phyloP scores from a whole-genome alignment of 1,140 invertebrate species.

The Liolophura sinensis region DNA sequence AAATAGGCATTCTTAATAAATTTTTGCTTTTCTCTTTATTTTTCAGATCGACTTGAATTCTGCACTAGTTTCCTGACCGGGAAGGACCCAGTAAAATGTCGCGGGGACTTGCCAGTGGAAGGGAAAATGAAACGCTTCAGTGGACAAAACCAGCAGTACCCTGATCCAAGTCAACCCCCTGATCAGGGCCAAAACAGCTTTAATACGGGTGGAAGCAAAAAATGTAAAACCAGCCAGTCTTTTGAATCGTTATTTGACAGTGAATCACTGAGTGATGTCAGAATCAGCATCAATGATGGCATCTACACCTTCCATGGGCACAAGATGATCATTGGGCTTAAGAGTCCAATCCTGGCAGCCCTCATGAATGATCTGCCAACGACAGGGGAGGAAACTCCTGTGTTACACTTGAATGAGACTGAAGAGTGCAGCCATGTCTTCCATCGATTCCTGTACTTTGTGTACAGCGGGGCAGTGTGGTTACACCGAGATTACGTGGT shows the following conservation, averaged over 20 bases:
- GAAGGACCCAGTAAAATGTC: too few relatives aligned
- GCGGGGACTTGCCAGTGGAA: too few relatives aligned
- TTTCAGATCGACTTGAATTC: too few relatives aligned
- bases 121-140: too few relatives aligned
- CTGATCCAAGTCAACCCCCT: too few relatives aligned
- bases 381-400: conserved; percentile 24
- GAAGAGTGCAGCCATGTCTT: conserved; percentile 46
- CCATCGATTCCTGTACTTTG: conserved; percentile 51
- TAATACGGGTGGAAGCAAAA: conserved; percentile 30
- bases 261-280: conserved; percentile 46
- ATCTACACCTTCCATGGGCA: conserved; percentile 46
- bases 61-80: too few relatives aligned
- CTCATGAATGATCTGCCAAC: conserved; percentile 31
- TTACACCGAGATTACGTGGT: conserved; percentile 51
- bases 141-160: too few relatives aligned
- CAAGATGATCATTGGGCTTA: conserved; percentile 48
- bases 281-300: conserved; percentile 42
- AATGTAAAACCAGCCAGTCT: conserved; percentile 46
- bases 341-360: conserved; percentile 44
- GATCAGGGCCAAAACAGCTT: conserved; percentile 1
- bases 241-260: conserved; percentile 49
- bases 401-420: conserved; percentile 37
- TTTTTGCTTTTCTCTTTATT: too few relatives aligned
- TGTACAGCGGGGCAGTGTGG: conserved; percentile 54
- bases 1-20: too few relatives aligned